Conservation (phyloP, 2,113 vertebrate species). For the Chlorodrepanis virens region DNA sequence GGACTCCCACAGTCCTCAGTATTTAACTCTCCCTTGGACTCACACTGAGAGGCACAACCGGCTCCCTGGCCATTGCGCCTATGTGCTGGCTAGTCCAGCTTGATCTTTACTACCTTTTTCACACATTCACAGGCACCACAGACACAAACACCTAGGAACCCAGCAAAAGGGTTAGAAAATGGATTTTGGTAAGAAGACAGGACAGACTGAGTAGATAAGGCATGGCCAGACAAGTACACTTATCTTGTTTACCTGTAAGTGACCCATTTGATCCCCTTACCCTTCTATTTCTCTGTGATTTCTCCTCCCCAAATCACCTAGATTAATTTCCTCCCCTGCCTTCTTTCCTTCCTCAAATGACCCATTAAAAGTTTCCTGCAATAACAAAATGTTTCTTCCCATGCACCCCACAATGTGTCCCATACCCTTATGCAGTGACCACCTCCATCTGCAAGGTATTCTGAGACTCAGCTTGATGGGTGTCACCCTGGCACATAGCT, state of each 20-base stretch:
- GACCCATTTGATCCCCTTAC: not conserved
- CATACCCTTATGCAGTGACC: not conserved
- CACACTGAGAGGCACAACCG: not conserved
- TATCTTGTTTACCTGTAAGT: not conserved
- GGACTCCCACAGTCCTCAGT: not conserved
- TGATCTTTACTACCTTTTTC: not conserved
- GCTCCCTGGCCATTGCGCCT: not conserved
- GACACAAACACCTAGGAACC: not conserved
- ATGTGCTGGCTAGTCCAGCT: not conserved
- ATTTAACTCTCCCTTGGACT: not conserved
- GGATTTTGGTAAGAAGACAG: not conserved
- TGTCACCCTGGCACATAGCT: not conserved
- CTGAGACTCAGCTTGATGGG: not conserved
- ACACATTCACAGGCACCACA: not conserved
- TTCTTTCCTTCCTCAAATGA: not conserved
- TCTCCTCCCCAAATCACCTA: not conserved
- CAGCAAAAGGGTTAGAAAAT: not conserved
- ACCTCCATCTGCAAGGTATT: not conserved
- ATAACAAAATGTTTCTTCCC: not conserved
- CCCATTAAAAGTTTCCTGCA: accelerated
- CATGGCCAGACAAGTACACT: not conserved
- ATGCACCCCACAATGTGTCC: accelerated
- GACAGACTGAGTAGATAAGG: not conserved
- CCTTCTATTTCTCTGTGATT: not conserved
- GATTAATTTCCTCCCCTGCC: not conserved